These are phyloP conservation scores for Butastur rufipennis DNA, from an alignment of 2,113 vertebrate species.

Conservation along the genomic window DNA sequence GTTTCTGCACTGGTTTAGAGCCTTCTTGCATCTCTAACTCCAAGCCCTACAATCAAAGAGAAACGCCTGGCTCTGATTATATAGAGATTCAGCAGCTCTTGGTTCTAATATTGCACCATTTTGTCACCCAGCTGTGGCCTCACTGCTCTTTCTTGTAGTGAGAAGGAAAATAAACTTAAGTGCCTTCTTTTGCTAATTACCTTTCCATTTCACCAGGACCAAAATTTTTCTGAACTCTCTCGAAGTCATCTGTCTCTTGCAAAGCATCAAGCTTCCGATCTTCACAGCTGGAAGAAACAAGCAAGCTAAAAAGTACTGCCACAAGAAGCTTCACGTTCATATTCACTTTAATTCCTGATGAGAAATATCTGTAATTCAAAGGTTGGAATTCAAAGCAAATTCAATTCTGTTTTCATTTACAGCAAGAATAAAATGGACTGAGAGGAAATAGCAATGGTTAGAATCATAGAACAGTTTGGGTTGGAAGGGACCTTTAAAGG, in stretches of 20 bases:
- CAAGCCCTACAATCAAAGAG: not conserved
- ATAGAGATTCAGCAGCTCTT: not conserved
- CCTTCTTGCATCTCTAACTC: not conserved
- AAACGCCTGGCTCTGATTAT: not conserved
- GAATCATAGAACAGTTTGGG: not conserved
- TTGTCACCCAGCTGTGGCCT: not conserved
- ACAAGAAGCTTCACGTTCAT: not conserved
- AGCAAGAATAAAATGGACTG: not conserved
- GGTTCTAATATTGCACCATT: not conserved
- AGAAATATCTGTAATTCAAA: not conserved
- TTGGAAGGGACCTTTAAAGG: not conserved
- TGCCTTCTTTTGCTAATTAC: conserved; percentile 6
- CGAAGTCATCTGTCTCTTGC: not conserved
- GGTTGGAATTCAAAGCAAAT: not conserved
- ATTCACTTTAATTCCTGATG: not conserved
- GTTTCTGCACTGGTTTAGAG: not conserved
- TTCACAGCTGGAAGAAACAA: conserved; percentile 34
- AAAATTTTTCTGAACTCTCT: not conserved
- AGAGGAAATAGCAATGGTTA: not conserved
- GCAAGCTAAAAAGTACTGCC: not conserved
- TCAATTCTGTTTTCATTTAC: not conserved
- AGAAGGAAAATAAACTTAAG: not conserved
- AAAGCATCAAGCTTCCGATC: not conserved
- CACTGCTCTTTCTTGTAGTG: not conserved
- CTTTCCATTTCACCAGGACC: conserved; percentile 20